Evolutionary conservation across 2,888 invertebrate genomes (phyloP), one percentile per base, ranked within the genome.

Genomic region (Torymus texanus): DNA sequence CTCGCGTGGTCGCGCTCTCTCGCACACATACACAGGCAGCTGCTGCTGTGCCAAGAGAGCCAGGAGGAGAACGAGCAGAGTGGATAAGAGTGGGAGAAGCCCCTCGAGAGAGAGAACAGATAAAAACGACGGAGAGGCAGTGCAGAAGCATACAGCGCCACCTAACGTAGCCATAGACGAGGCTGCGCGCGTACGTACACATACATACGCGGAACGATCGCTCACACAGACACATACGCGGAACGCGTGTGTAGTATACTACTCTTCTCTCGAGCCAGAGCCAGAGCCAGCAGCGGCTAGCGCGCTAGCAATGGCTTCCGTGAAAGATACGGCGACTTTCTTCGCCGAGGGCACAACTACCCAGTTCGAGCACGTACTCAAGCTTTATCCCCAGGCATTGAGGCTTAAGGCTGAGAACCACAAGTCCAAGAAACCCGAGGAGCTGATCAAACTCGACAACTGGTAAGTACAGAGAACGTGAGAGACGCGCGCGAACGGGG

Each of bases 381-480:
- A 95, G 92, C 93, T 97, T 89, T 97, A 97, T 92, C 97, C 97
- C 88, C 95, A 97, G 93, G 97, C 97, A 86, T 93, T 97, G 86
- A 94, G 95, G 92, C 92, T 97, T 87, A 97, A 97, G 92, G 97
- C 97, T 83, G 96, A 97, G 91, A 81, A 79, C 29, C 94, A 94
- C 91, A 96, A 95, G 91, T 95, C 94, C 90, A 97, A 97, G 93
- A 97, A 96, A 92, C 96, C 97, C 78, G 97, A 97, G 91, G 97
- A 97, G 92, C 94, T 97, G 90, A 95, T 97, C 91, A 97, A 97
- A 92, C 93, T 97, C 92, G 97, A 97, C 92, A 95, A 96, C 91
- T 97, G 97, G 97, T 97, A 92, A 96, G 96, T 94, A 67, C 53
- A 51, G 51, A 29, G 56, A 65, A 24, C 11, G 16, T 1, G n/a